Percentiles rank a stretch among this genome's conserved stretches.
Conservation (phyloP, 2,797 vertebrate species). For the Cryptoblepharus egeriae region DNA sequence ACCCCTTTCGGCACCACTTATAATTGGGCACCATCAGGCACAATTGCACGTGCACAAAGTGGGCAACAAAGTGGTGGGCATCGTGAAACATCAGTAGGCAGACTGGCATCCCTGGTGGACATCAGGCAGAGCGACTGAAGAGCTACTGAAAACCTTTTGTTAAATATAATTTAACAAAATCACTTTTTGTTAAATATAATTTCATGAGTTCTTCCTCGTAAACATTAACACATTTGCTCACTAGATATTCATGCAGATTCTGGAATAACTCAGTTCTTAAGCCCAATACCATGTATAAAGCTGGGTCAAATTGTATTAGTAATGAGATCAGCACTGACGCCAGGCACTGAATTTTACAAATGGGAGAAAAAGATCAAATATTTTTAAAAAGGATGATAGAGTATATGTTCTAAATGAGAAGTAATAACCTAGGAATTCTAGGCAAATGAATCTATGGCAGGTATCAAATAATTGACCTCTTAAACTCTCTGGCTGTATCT, state of each 20-base stretch:
- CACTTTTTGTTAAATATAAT: not conserved
- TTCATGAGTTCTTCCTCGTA: not conserved
- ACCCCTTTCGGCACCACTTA: no score
- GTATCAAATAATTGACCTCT: not conserved
- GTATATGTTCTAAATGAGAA: not conserved
- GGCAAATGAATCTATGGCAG: not conserved
- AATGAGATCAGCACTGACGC: not conserved
- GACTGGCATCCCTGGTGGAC: no score
- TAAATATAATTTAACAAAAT: not conserved
- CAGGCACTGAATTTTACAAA: not conserved
- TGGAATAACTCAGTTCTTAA: not conserved
- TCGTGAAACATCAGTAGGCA: no score
- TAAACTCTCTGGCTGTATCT: constrained; percentile 8
- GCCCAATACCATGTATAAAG: not conserved
- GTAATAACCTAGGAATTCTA: not conserved
- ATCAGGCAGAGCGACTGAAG: no score
- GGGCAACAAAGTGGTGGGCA: no score
- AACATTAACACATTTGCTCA: not conserved
- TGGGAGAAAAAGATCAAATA: not conserved
- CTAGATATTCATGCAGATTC: not conserved
- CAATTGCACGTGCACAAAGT: no score
- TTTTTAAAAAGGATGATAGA: not conserved
- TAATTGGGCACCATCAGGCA: no score
- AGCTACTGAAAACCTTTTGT: not conserved
- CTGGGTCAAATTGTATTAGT: not conserved